Evolutionary conservation across 2,113 vertebrate genomes (phyloP).

Genomic region (Tachuris rubrigastra): DNA sequence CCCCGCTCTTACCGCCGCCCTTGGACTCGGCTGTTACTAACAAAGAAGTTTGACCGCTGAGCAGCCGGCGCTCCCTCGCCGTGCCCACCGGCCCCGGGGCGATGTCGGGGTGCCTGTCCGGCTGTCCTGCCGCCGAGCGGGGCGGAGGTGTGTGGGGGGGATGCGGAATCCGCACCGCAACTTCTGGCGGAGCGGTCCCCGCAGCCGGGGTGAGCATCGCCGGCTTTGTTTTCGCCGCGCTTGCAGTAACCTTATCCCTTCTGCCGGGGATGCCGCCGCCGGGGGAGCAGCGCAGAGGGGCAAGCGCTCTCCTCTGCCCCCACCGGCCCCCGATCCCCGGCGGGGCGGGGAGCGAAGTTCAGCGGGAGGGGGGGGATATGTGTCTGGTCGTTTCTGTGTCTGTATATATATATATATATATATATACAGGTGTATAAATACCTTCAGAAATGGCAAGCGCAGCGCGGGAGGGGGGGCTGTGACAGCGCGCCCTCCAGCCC

Average conservation of each 20-base stretch:
- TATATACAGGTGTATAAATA: no score
- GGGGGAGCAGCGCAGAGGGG: not conserved
- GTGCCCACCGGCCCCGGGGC: not conserved
- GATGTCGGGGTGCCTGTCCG: not conserved
- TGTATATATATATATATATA: fast-evolving
- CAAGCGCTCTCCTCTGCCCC: not conserved
- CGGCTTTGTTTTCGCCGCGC: constrained; percentile 5
- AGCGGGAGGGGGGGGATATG: not conserved
- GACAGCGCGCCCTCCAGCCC: not conserved
- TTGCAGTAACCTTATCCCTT: not conserved
- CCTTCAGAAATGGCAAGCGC: not conserved
- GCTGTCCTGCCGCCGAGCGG: not conserved
- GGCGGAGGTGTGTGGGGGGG: not conserved
- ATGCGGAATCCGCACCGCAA: not conserved
- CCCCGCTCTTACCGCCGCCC: not conserved
- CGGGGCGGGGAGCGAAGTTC: not conserved
- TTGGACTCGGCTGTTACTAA: not conserved
- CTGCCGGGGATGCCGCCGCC: not conserved
- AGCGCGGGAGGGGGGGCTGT: not conserved
- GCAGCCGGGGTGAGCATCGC: not conserved
- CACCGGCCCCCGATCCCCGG: not conserved
- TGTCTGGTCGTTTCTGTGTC: fast-evolving
- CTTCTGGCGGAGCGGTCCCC: not conserved
- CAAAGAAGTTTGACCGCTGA: constrained; percentile 57
- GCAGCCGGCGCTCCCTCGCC: not conserved